Evolutionary conservation across 2,797 vertebrate species (phyloP).

Genomic region (Myiotriccus ornatus): DNA sequence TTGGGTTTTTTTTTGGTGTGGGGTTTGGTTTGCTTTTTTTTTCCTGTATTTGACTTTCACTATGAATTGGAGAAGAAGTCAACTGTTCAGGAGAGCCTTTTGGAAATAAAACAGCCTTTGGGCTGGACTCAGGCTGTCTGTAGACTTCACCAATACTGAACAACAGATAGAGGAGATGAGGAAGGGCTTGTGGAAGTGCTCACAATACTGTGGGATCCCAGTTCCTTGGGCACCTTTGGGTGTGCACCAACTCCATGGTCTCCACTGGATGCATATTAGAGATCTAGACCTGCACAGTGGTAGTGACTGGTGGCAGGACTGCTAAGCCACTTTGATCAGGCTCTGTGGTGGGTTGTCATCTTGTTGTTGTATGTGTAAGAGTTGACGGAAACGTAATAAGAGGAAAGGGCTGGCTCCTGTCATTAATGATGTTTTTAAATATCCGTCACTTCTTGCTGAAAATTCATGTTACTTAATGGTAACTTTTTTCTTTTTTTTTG

Average conservation of each 20-base stretch:
- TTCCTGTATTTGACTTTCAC: background rate
- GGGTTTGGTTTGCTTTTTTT: background rate
- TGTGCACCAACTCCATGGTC: background rate
- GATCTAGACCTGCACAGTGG: background rate
- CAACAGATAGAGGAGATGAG: background rate
- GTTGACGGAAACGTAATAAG: background rate
- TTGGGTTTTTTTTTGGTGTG: background rate
- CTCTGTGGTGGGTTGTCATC: background rate
- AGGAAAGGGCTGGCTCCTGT: background rate
- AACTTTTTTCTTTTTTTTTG: background rate
- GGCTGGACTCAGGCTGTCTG: background rate
- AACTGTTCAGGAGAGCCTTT: background rate
- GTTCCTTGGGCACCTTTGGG: background rate
- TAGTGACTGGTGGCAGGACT: background rate
- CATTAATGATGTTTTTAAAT: background rate
- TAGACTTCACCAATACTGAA: background rate
- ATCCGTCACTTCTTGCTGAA: background rate
- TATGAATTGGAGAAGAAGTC: background rate
- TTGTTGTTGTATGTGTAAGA: background rate
- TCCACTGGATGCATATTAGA: accelerated
- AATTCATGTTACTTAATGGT: background rate
- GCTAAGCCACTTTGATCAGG: background rate
- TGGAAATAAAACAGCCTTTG: background rate
- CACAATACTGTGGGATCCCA: accelerated
- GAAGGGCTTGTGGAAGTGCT: background rate